Conservation (phyloP, 2,888 invertebrate genomes). For the Calameuta filiformis region DNA sequence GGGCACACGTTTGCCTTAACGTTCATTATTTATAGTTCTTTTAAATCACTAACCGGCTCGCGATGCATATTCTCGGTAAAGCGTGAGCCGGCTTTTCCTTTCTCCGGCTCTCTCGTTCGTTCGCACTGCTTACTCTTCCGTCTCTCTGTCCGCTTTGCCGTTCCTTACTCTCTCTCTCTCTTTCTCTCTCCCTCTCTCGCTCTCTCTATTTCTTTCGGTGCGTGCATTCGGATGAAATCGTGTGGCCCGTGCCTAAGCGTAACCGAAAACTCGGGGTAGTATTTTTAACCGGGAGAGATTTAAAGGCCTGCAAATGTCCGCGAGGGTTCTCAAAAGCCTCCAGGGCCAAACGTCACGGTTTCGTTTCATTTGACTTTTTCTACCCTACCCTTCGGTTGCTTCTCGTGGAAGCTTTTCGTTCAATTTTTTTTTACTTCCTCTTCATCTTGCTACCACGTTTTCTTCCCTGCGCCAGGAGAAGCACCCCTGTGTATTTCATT, state of each 20-base stretch:
- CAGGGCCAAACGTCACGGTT: not conserved
- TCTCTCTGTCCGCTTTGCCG: constrained; percentile 11
- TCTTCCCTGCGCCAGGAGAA: not conserved
- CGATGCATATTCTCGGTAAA: constrained; percentile 17
- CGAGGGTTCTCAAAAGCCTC: constrained; percentile 12
- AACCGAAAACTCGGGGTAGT: constrained; percentile 30
- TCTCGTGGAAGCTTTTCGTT: not conserved
- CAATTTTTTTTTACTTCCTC: not conserved
- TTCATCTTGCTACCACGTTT: not conserved
- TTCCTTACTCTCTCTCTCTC: constrained; percentile 12
- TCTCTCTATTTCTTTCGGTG: constrained; percentile 12
- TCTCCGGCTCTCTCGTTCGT: not conserved
- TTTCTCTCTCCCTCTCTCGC: no score
- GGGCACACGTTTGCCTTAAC: constrained; percentile 7
- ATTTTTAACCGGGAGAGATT: constrained; percentile 49
- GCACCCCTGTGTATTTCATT: not conserved
- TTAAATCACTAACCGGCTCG: constrained; percentile 20
- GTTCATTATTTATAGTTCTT: constrained; percentile 21
- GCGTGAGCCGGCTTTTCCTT: not conserved
- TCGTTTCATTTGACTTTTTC: constrained; percentile 1
- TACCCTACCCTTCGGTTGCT: not conserved
- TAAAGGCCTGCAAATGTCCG: constrained; percentile 30
- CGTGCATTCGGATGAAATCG: not conserved
- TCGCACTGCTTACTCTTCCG: not conserved
- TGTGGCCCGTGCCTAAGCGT: constrained; percentile 1